Evolutionary conservation across 1,140 invertebrate species (phyloP), one percentile per base, ranked within the genome.

Genomic region (Drosophila jambulina): DNA sequence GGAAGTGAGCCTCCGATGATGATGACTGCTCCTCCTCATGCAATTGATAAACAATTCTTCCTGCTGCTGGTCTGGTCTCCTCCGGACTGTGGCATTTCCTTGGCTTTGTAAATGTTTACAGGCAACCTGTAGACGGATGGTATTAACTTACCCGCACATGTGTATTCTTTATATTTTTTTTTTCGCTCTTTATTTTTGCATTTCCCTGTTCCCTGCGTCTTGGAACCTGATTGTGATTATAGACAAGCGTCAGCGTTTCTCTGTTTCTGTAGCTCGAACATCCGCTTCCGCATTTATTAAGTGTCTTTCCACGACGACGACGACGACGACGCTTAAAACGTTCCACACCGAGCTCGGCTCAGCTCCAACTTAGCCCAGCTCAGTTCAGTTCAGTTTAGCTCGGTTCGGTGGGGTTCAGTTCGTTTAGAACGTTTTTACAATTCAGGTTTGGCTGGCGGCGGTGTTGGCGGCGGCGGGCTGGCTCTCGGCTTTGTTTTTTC

Each of bases 261-360:
- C 49, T 49, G 51, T 60, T 56, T 62, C 62, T 79, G 67, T 77
- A 46, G 78, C 82, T 87, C 75, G 88, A 88, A 92, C 91, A 92
- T 92, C 91, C 91, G 91, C 91, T 92, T 92, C 91, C 91, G 91
- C 91, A 92, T 92, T 92, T 92, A 91, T 92, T 85, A 90, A 90
- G 85, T 90, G 86, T 90, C 86, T 90, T 90, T 90, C 68, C 84
- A 86, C 69, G 67, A 78, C 57, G 75, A 60, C 62, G 32, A 34
- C 27, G 40, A 19, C 42, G 43, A 49, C 46, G 62, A 64, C 83
- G 77, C 78, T 77, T 75, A 80, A 85, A 85, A 80, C 68, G 82
- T 76, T 84, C 78, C 65, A 63, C 78, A 69, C 68, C 32, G 19
- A 60, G 45, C 57, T 43, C 59, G 34, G 58, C 53, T 57, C 43